Evolutionary conservation across 2,888 invertebrate species (phyloP).

Genomic region (Nudaria mundana): DNA sequence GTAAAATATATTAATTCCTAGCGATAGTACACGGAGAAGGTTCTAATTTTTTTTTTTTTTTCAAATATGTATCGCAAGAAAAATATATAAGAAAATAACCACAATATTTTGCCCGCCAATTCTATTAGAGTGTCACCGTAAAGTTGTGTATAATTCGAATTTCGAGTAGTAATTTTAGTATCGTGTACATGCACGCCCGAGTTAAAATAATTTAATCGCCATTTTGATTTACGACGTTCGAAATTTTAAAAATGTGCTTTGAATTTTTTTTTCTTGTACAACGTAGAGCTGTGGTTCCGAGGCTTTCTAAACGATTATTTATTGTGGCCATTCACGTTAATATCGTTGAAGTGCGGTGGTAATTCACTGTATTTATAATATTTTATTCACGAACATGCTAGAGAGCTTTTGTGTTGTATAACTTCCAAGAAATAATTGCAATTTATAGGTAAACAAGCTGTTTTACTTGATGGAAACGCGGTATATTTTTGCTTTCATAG

Average conservation of each 20-base stretch:
- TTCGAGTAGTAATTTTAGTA: constrained; percentile 40
- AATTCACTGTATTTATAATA: constrained; percentile 2
- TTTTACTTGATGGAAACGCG: too few species aligned
- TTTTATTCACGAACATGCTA: neutral
- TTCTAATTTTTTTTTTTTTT: too few species aligned
- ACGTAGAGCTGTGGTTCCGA: constrained; percentile 16
- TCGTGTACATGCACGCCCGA: constrained; percentile 34
- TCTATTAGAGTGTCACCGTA: neutral
- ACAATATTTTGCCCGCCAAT: neutral
- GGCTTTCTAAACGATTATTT: constrained; percentile 21
- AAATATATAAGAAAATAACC: too few species aligned
- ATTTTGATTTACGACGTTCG: constrained; percentile 46
- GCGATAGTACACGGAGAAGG: too few species aligned
- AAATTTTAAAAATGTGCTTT: constrained; percentile 13
- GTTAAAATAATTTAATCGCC: constrained; percentile 53
- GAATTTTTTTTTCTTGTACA: constrained; percentile 13
- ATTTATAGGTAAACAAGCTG: neutral
- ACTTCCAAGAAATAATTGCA: neutral
- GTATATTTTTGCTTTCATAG: too few species aligned
- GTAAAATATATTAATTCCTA: too few species aligned
- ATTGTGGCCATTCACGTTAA: constrained; percentile 15
- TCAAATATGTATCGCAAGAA: too few species aligned
- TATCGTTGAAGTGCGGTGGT: constrained; percentile 8
- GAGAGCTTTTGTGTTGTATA: neutral
- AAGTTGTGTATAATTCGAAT: constrained; percentile 21